Conservation (phyloP, 2,797 vertebrate species). For the Rhabdophis nuchalis region DNA sequence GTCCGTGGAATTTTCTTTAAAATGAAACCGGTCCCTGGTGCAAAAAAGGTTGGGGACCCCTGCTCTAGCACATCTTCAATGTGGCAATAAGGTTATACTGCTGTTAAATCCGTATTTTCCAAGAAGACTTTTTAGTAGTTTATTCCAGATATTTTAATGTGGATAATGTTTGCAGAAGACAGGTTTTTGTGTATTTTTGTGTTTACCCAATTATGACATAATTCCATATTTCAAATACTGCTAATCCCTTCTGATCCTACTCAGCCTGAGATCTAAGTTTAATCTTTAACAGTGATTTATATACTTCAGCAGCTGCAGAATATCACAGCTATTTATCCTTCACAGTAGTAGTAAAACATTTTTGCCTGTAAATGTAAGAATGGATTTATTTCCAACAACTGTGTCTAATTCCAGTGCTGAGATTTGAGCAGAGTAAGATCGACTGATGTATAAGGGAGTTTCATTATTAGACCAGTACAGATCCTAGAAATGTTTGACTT, state of each 20-base stretch:
- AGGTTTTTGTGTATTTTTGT: constrained; percentile 39
- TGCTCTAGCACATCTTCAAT: background rate
- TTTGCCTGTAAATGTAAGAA: background rate
- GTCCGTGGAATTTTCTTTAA: too few relatives aligned
- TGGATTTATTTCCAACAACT: constrained; percentile 41
- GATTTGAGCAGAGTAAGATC: background rate
- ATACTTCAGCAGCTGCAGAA: constrained; percentile 46
- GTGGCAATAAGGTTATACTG: background rate
- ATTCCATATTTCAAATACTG: constrained; percentile 52
- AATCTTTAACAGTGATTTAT: constrained; percentile 59
- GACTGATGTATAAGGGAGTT: background rate
- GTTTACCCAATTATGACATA: constrained; percentile 61
- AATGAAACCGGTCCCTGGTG: too few relatives aligned
- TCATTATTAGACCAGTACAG: background rate
- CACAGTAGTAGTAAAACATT: constrained; percentile 49
- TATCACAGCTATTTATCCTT: constrained; percentile 55
- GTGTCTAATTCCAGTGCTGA: constrained; percentile 30
- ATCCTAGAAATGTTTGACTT: background rate
- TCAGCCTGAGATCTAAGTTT: constrained; percentile 52
- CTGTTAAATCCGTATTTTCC: background rate
- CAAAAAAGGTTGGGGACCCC: too few relatives aligned
- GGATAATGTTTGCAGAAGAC: constrained; percentile 45
- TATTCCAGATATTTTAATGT: constrained; percentile 22
- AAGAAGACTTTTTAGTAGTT: background rate
- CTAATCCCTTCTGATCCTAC: constrained; percentile 60